Evolutionary conservation across 2,113 vertebrate genomes (phyloP).

Genomic region (Hippotragus niger): DNA sequence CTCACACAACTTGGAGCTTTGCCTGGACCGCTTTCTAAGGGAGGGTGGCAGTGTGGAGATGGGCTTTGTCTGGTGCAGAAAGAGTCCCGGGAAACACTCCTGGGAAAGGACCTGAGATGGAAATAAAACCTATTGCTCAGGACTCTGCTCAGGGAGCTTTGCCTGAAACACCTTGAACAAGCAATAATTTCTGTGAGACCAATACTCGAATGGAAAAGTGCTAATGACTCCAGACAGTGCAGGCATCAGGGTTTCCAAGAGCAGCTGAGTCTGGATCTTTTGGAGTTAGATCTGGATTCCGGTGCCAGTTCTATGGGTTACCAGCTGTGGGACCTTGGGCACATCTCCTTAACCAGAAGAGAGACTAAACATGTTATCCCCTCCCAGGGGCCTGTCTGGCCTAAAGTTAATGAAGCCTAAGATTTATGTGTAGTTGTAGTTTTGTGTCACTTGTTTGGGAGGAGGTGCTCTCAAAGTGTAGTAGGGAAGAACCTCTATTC

Average conservation of each 20-base stretch:
- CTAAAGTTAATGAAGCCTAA: not conserved
- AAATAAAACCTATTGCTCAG: not conserved
- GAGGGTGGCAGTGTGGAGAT: accelerated
- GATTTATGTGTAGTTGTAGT: not conserved
- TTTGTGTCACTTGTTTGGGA: not conserved
- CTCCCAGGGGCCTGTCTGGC: too few species aligned
- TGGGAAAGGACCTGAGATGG: not conserved
- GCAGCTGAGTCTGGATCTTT: not conserved
- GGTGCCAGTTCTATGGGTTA: not conserved
- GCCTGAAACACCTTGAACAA: not conserved
- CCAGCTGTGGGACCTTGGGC: not conserved
- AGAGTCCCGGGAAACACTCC: not conserved
- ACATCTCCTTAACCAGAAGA: not conserved
- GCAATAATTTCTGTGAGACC: not conserved
- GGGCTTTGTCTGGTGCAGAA: not conserved
- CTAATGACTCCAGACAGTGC: not conserved
- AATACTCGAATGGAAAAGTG: not conserved
- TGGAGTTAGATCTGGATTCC: not conserved
- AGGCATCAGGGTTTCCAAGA: not conserved
- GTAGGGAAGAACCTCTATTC: not conserved
- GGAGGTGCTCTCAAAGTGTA: not conserved
- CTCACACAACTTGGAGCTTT: not conserved
- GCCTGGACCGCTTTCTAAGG: not conserved
- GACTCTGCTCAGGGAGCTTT: not conserved
- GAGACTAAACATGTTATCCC: not conserved